Evolutionary conservation across 2,888 invertebrate genomes (phyloP).

Genomic region (Rhamnusium bicolor): DNA sequence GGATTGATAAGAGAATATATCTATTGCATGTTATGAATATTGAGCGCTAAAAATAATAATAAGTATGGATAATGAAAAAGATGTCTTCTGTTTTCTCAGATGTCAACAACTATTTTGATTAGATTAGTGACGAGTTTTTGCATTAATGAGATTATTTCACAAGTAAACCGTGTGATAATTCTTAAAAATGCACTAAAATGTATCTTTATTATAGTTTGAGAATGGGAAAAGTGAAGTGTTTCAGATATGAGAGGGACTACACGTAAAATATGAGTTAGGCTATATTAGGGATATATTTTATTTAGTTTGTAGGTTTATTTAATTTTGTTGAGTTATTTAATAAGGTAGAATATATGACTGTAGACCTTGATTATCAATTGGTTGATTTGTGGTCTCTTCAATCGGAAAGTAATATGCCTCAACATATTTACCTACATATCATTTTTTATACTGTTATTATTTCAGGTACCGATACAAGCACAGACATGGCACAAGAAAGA

Average conservation of each 20-base stretch:
- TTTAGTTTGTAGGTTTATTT: slow-evolving; percentile 59
- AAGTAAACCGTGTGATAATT: slow-evolving; percentile 54
- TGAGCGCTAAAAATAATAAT: not conserved
- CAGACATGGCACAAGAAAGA: slow-evolving; percentile 65
- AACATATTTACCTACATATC: not conserved
- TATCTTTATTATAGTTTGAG: slow-evolving; percentile 18
- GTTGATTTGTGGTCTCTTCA: slow-evolving; percentile 56
- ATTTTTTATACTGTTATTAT: not conserved
- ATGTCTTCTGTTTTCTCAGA: slow-evolving; percentile 52
- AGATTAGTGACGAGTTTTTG: slow-evolving; percentile 50
- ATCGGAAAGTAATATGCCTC: slow-evolving; percentile 48
- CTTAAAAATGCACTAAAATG: slow-evolving; percentile 44
- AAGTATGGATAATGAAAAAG: slow-evolving; percentile 20
- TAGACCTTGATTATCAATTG: slow-evolving; percentile 56
- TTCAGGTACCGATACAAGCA: slow-evolving; percentile 35
- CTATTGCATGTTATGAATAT: not conserved
- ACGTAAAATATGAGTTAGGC: slow-evolving; percentile 59
- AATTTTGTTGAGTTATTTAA: slow-evolving; percentile 43
- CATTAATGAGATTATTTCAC: slow-evolving; percentile 44
- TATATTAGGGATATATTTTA: slow-evolving; percentile 39
- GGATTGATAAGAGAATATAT: too few relatives aligned
- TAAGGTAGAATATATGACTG: slow-evolving; percentile 57
- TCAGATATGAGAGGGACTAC: slow-evolving; percentile 56
- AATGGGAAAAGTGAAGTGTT: slow-evolving; percentile 49
- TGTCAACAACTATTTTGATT: slow-evolving; percentile 58